These are phyloP conservation scores for Trinorchestia longiramus DNA, from an alignment of 1,140 invertebrate genomes.

Conservation along the genomic window DNA sequence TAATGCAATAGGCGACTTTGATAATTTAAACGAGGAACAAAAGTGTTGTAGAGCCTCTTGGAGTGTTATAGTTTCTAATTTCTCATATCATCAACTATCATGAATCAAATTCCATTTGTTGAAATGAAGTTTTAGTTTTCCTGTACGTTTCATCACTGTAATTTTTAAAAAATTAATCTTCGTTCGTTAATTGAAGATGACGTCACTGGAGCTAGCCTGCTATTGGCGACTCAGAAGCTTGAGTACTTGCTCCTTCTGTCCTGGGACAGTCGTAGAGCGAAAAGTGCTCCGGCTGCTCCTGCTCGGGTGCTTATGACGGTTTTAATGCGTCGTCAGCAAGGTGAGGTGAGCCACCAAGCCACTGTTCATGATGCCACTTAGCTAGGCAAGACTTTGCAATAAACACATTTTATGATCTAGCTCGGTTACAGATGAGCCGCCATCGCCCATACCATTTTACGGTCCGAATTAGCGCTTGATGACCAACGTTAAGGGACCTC, in stretches of 20 bases:
- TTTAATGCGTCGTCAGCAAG: constrained; percentile 23
- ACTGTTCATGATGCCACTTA: not conserved
- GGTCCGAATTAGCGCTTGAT: constrained; percentile 33
- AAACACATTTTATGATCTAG: constrained; percentile 12
- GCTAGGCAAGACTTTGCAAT: not conserved
- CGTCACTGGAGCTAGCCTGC: not conserved
- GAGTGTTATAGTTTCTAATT: not conserved
- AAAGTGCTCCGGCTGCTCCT: not conserved
- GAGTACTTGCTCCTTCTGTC: not conserved
- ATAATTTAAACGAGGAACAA: not conserved
- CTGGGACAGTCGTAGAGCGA: not conserved
- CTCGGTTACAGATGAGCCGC: constrained; percentile 18
- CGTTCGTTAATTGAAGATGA: not conserved
- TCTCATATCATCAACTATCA: not conserved
- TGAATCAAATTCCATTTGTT: not conserved
- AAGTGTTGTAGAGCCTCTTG: not conserved
- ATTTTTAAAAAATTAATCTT: not conserved
- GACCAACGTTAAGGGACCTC: constrained; percentile 5
- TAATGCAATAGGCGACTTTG: not conserved
- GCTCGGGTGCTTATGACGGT: not conserved
- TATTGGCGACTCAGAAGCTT: not conserved
- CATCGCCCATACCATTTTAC: constrained; percentile 29
- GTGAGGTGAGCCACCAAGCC: not conserved
- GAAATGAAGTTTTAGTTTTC: not conserved
- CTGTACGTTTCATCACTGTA: not conserved